Conservation (phyloP, 2,888 invertebrate genomes). For the Abrostola triplasia region DNA sequence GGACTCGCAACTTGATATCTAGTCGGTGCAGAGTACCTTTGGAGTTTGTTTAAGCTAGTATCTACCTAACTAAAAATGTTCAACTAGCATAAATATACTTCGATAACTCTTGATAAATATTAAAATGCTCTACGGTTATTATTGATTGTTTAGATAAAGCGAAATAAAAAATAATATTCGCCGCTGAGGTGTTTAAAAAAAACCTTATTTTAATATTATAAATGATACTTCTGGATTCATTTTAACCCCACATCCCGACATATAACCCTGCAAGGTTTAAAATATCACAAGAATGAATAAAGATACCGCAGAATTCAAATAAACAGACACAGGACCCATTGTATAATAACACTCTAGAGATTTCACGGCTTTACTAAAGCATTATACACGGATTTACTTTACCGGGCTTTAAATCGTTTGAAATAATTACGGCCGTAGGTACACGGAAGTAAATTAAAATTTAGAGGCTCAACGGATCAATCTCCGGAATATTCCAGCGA, state of each 20-base stretch:
- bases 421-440: constrained; percentile 52
- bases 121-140: no score
- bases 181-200: no score
- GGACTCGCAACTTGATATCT: background rate
- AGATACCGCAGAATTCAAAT: constrained; percentile 2
- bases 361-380: constrained; percentile 24
- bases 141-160: no score
- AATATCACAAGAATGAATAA: background rate
- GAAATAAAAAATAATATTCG: no score
- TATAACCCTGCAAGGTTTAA: background rate
- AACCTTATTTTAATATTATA: no score
- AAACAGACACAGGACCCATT: background rate
- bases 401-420: constrained; percentile 43
- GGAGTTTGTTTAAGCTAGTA: background rate
- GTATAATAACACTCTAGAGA: constrained; percentile 16
- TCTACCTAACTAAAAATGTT: no score
- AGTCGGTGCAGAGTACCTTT: background rate
- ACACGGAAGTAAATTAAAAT: constrained; percentile 59
- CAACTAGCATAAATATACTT: no score
- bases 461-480: constrained; percentile 64
- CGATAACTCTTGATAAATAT: no score
- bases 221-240: no score
- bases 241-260: no score
- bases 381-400: constrained; percentile 29
- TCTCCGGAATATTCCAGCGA: constrained; percentile 68